A percentile compares a stretch with the other conserved stretches of the same genome.
phyloP scores from a whole-genome alignment of 2,797 vertebrate genomes.

The Sebastes nivosus region DNA sequence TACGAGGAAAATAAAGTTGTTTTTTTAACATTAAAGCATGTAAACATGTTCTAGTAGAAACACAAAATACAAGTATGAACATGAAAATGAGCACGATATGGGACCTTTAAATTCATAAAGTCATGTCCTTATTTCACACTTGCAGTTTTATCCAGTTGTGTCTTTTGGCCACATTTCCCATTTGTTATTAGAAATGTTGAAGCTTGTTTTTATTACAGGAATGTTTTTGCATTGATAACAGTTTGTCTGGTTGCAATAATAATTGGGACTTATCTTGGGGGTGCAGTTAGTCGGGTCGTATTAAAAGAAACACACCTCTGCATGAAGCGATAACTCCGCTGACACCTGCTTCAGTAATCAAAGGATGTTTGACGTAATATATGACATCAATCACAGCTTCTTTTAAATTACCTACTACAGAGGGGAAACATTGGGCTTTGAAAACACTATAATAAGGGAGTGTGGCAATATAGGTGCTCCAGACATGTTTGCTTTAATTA shows the following conservation, averaged over 20 bases:
- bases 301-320: background rate
- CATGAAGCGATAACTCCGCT: background rate
- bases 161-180: background rate
- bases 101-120: background rate
- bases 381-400: background rate
- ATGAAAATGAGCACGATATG: no score
- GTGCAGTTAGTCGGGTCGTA: background rate
- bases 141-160: background rate
- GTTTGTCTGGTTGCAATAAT: background rate
- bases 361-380: background rate
- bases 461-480: background rate
- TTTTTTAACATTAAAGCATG: no score
- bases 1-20: no score
- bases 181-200: background rate
- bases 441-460: background rate
- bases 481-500: background rate
- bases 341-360: background rate
- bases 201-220: background rate
- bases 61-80: no score
- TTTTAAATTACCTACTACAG: background rate
- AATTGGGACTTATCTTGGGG: constrained; percentile 8
- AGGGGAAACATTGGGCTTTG: background rate
- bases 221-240: background rate
- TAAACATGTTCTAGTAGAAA: no score
- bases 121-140: background rate